These are phyloP conservation scores for Nephrotoma flavescens DNA, from an alignment of 2,888 invertebrate genomes.

Conservation along the genomic window DNA sequence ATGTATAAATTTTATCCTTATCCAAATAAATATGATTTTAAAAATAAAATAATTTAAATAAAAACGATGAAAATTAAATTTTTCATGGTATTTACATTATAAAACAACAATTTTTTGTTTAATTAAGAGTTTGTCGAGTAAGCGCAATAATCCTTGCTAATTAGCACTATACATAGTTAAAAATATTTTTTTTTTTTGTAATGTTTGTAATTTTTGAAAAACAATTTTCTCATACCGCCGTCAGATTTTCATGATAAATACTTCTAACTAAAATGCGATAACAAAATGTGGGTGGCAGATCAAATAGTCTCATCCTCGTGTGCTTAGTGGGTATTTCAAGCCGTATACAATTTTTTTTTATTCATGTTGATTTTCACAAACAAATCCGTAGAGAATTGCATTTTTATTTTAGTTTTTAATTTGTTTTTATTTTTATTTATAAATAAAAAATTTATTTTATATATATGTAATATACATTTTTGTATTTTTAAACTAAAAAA, in stretches of 20 bases:
- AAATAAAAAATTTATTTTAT: not conserved
- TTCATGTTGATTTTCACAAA: not conserved
- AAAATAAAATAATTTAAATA: not conserved
- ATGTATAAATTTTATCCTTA: not conserved
- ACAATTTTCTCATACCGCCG: not conserved
- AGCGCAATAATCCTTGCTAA: not conserved
- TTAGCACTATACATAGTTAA: not conserved
- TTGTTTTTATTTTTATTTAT: not conserved
- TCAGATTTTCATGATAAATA: not conserved
- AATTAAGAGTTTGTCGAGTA: not conserved
- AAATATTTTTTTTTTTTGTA: not conserved
- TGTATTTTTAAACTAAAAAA: not conserved
- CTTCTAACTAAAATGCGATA: not conserved
- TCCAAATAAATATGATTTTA: not conserved
- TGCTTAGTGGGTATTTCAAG: not conserved
- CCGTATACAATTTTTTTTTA: not conserved
- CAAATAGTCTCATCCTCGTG: not conserved
- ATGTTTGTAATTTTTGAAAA: not conserved
- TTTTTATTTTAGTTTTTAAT: not conserved
- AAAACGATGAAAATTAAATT: not conserved
- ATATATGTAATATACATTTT: not conserved
- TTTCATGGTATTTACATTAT: not conserved
- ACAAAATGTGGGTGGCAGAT: not conserved
- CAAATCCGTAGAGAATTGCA: not conserved
- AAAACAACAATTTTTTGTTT: not conserved